Conservation (phyloP, 2,888 invertebrate species). For the Chaitophorus viminalis region DNA sequence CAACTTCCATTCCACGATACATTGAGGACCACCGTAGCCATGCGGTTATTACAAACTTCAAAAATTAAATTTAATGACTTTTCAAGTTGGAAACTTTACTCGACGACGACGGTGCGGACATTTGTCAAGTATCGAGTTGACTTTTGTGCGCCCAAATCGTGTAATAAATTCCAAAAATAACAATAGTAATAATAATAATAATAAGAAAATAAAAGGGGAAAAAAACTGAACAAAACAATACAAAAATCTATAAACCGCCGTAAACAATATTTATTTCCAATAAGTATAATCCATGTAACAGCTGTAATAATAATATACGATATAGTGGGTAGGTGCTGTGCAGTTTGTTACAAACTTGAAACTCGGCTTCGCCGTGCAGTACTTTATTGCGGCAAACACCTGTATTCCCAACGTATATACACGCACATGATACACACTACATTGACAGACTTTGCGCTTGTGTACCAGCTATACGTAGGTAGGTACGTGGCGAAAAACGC, state of each 20-base stretch:
- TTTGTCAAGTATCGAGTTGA: neutral
- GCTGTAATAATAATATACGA: too few species aligned
- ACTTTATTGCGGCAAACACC: neutral
- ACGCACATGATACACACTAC: too few species aligned
- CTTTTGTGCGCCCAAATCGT: neutral
- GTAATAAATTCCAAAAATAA: slow-evolving; percentile 3
- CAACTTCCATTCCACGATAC: too few species aligned
- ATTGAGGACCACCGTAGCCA: too few species aligned
- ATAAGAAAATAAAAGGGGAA: too few species aligned
- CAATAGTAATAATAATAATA: neutral
- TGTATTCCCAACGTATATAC: too few species aligned
- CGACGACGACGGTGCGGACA: neutral
- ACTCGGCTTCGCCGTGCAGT: too few species aligned
- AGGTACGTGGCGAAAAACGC: neutral
- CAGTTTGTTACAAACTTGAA: too few species aligned
- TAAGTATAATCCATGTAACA: neutral
- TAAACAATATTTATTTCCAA: slow-evolving; percentile 7
- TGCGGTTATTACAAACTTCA: neutral
- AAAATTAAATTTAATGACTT: slow-evolving; percentile 20
- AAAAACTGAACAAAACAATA: too few species aligned
- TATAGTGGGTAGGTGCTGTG: too few species aligned
- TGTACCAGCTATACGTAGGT: too few species aligned
- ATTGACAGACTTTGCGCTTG: too few species aligned
- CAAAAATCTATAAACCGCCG: neutral
- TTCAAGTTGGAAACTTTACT: neutral